Evolutionary conservation across 2,113 vertebrate species (phyloP).

Genomic region (Tor tambroides): DNA sequence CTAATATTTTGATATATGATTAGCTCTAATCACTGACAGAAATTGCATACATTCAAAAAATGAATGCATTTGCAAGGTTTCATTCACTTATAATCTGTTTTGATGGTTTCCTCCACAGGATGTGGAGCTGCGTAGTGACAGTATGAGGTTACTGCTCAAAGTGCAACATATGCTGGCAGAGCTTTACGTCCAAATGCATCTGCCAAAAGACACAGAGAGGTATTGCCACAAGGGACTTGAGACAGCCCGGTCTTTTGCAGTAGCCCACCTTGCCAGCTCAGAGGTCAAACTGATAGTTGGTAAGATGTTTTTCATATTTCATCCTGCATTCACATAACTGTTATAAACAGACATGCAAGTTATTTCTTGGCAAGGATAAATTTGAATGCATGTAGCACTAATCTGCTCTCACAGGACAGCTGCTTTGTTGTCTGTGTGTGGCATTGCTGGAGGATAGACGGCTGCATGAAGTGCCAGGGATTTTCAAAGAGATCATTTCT

Average conservation of each 20-base stretch:
- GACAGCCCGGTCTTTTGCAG: background rate
- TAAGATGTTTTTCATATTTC: background rate
- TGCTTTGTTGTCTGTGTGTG: slow-evolving; percentile 26
- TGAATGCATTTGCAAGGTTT: background rate
- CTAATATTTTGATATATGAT: background rate
- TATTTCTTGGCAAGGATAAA: background rate
- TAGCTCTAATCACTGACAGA: background rate
- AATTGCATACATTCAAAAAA: background rate
- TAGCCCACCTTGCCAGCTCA: background rate
- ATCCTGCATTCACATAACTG: no score
- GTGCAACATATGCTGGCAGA: slow-evolving; percentile 36
- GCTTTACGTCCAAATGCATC: slow-evolving; percentile 23
- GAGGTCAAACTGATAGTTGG: slow-evolving; percentile 26
- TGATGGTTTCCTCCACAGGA: background rate
- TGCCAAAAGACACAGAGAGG: slow-evolving; percentile 1
- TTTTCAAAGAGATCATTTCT: slow-evolving; percentile 10
- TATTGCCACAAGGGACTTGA: slow-evolving; percentile 29
- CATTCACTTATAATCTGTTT: background rate
- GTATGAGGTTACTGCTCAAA: background rate
- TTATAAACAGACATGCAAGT: no score
- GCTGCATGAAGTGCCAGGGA: background rate
- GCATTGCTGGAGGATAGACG: background rate
- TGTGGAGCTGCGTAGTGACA: background rate
- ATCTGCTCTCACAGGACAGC: slow-evolving; percentile 19
- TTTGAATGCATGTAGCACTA: background rate